Percentiles rank a stretch among this genome's conserved stretches.
Evolutionary conservation across 2,797 vertebrate species (phyloP).

Genomic region (Melanotaenia trifasciata): DNA sequence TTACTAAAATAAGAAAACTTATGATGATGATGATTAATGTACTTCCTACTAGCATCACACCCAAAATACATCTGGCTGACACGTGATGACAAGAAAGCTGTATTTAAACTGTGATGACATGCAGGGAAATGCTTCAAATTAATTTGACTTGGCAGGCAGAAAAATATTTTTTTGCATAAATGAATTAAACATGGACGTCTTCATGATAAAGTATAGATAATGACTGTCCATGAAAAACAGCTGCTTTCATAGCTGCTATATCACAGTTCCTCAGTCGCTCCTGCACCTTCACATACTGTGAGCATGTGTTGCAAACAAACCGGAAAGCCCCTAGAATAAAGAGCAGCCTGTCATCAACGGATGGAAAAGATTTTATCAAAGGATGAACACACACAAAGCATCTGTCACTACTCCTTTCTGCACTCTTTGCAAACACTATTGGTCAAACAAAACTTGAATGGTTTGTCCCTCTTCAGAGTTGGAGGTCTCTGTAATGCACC

Average conservation of each 20-base stretch:
- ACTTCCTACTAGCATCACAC: slow-evolving; percentile 20
- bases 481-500: slow-evolving; percentile 45
- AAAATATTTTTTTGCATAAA: neutral
- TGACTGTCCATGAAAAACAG: neutral
- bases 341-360: slow-evolving; percentile 39
- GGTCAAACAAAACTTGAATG: slow-evolving; percentile 45
- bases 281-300: slow-evolving; percentile 2
- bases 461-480: slow-evolving; percentile 25
- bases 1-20: slow-evolving; percentile 18
- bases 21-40: slow-evolving; percentile 8
- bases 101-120: neutral
- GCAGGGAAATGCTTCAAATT: slow-evolving; percentile 22
- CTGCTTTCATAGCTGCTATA: neutral
- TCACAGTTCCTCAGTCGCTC: neutral
- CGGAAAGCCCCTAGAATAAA: slow-evolving; percentile 12
- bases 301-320: slow-evolving; percentile 35
- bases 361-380: slow-evolving; percentile 35
- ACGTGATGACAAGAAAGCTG: slow-evolving; percentile 19
- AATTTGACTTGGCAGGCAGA: neutral
- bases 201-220: neutral
- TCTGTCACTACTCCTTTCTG: slow-evolving; percentile 51
- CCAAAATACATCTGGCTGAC: slow-evolving; percentile 18
- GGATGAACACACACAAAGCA: slow-evolving; percentile 64
- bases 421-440: slow-evolving; percentile 30
- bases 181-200: slow-evolving; percentile 12